Base-by-base conservation (phyloP, 2,888 invertebrate genomes). In the Xanthorhoe designata region DNA sequence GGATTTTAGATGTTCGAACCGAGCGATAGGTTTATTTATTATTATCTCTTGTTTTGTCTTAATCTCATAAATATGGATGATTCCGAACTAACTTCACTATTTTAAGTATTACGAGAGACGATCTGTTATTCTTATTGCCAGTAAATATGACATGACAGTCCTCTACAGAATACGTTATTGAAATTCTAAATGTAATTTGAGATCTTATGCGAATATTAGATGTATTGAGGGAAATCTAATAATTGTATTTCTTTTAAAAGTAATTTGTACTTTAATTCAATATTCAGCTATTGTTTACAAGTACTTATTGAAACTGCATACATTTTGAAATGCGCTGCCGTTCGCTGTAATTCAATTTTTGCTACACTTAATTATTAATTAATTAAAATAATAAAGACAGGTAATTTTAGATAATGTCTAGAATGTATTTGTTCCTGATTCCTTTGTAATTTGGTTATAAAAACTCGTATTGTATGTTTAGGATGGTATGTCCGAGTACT, bases 111-210 rank as follows among this genome's bases (percentile, higher is more conserved):
- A 79, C 75, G 59, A 69, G 64, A 60, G 71, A 68, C 70, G 73
- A 77, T 78, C 74, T 78, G 84, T 86, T 81, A 75, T 78, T 84
- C 86, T 73, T 87, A 85, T 89, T 85, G 75, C 78, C 66, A 73
- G 79, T 61, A 72, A 82, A 88, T 89, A 86, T 83, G 87, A 79
- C 78, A 64, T 58, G 81, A 76, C 80, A 78, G 75, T 80, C 79
- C 79, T 78, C 74, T 78, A 65, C 75, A 77, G 78, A 78, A 75
- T 80, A 78, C 77, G 80, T 79, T 76, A 80, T 82, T 82, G 64
- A 89, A 88, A 88, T 88, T 89, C 83, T 86, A 87, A 88, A 85
- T 85, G 75, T 79, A 80, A 76, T 86, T 87, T 82, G 84, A 84
- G 68, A 66, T 89, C 79, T 86, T 84, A 82, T 85, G 83, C 84